Evolutionary conservation across 2,888 invertebrate species (phyloP), one percentile per base, ranked within the genome.

Genomic region (Aplocera efformata): DNA sequence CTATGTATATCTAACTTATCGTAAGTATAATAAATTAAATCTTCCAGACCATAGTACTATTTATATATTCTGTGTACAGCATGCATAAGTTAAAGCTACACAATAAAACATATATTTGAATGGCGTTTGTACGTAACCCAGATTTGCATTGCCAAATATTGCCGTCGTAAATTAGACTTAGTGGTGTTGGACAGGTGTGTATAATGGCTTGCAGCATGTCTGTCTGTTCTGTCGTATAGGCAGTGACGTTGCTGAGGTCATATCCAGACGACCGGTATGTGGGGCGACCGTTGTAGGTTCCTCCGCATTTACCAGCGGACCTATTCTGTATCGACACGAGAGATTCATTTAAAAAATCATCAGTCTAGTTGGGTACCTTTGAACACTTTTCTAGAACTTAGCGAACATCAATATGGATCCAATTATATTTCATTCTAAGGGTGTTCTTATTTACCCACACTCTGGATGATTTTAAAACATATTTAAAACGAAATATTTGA

Each of bases 181-280:
- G 37, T 27, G 6, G 7, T 13, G 32, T 34, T 6, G 10, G 6
- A 1, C 34, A 53, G 50, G 32, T 34, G 32, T 44, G 40, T 36
- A 21, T 24, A 37, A 48, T 50, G 7, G 54, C 23, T 36, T 50
- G 44, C 46, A 34, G 53, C 48, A 55, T 44, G 54, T 37, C 1
- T 34, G 37, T 39, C 17, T 28, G 31, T 41, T 54, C 52, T 45
- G 53, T 53, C 59, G 54, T 73, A 74, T 79, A 75, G 77, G 75
- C 79, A 75, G 65, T 80, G 74, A 78, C 77, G 72, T 79, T 74
- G 68, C 65, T 57, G 79, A 70, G 81, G 80, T 78, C 77, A 72
- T 57, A 69, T 65, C 66, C 70, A 56, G 64, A 58, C 72, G 70
- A 67, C 63, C 71, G 76, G 76, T 72, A 81, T 81, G 76, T 83